These are phyloP conservation scores for Dasypolia templi DNA, from an alignment of 2,888 invertebrate species.

Conservation along the genomic window DNA sequence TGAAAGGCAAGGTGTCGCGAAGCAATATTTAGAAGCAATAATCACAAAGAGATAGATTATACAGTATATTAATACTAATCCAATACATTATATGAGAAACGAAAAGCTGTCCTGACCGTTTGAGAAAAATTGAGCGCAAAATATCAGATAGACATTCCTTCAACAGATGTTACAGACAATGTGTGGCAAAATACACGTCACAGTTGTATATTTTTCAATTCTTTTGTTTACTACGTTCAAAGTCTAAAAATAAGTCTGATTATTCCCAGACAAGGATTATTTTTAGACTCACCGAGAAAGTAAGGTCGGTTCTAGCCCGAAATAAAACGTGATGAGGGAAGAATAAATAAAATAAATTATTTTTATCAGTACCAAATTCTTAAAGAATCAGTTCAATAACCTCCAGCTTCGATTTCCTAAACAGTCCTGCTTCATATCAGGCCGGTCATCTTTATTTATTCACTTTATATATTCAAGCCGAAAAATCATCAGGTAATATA, in stretches of 20 bases:
- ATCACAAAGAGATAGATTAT: not conserved
- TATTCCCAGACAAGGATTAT: slow-evolving; percentile 44
- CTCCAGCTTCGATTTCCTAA: slow-evolving; percentile 48
- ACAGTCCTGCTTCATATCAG: slow-evolving; percentile 51
- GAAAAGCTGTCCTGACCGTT: not conserved
- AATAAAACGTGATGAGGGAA: slow-evolving; percentile 30
- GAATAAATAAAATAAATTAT: not conserved
- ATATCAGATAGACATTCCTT: slow-evolving; percentile 7
- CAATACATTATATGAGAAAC: not conserved
- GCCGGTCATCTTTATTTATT: slow-evolving; percentile 58
- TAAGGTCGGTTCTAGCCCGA: slow-evolving; percentile 9
- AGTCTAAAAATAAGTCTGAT: slow-evolving; percentile 45
- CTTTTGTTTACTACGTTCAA: slow-evolving; percentile 50
- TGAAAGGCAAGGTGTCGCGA: not conserved
- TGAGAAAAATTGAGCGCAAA: not conserved
- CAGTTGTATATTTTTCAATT: slow-evolving; percentile 37
- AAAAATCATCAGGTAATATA: slow-evolving; percentile 55
- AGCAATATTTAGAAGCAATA: not conserved
- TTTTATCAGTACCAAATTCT: not conserved
- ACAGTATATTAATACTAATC: too few species aligned
- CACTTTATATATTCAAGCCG: slow-evolving; percentile 58
- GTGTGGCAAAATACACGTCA: slow-evolving; percentile 31
- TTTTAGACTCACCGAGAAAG: slow-evolving; percentile 32
- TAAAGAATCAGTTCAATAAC: slow-evolving; percentile 45
- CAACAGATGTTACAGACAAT: slow-evolving; percentile 30